Percentiles rank a stretch among this genome's conserved stretches.
phyloP scores from a whole-genome alignment of 2,113 vertebrate genomes.

The Ptychochromis oligacanthus region DNA sequence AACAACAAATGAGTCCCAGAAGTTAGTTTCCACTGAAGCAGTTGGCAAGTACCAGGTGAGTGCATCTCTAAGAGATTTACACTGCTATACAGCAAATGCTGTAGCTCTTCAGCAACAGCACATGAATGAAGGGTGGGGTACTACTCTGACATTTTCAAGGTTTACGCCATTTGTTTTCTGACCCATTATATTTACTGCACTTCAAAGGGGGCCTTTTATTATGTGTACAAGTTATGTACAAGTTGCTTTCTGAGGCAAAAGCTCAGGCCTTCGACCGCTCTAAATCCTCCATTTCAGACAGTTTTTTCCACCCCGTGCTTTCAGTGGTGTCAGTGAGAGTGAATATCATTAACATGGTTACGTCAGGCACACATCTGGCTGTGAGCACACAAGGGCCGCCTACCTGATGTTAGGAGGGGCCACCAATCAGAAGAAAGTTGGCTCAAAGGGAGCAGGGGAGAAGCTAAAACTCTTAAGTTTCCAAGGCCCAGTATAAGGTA shows the following conservation, averaged over 20 bases:
- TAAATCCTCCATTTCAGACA: background rate
- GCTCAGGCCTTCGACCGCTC: background rate
- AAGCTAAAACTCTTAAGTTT: background rate
- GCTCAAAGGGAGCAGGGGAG: fast-evolving
- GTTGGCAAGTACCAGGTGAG: slow-evolving; percentile 43
- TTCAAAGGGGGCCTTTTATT: background rate
- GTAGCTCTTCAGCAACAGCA: background rate
- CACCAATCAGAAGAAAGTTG: background rate
- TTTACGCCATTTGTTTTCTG: background rate
- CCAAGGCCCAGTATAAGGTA: background rate
- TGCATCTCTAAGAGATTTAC: background rate
- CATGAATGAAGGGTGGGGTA: background rate
- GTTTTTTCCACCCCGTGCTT: background rate
- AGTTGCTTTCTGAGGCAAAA: background rate
- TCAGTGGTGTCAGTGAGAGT: no score
- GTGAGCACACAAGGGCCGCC: no score
- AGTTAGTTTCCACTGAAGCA: slow-evolving; percentile 7
- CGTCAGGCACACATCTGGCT: no score
- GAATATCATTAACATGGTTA: no score
- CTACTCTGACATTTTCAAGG: background rate
- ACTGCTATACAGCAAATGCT: background rate
- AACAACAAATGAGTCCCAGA: background rate
- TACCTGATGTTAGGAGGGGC: background rate
- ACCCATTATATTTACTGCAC: background rate
- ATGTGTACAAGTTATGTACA: no score